A percentile compares a stretch with the other conserved stretches of the same genome.
Conservation (phyloP, 2,797 vertebrate genomes). For the Malurus leucopterus region DNA sequence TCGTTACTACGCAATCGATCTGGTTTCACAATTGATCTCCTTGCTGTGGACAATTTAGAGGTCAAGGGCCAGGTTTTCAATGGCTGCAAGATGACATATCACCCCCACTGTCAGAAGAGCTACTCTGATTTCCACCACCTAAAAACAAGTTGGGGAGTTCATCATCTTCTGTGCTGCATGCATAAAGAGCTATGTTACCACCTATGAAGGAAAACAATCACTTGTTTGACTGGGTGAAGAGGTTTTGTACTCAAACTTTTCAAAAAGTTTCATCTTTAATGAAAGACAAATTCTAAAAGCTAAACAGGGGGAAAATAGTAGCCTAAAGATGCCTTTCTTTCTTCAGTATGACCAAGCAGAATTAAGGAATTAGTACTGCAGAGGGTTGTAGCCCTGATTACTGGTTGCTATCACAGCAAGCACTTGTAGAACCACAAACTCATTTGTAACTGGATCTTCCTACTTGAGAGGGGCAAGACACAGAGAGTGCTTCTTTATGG, state of each 20-base stretch:
- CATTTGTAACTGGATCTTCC: background rate
- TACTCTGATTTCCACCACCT: background rate
- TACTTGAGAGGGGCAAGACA: background rate
- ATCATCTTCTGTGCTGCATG: background rate
- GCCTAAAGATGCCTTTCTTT: background rate
- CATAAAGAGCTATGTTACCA: background rate
- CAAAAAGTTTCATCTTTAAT: background rate
- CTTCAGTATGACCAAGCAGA: background rate
- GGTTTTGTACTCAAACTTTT: background rate
- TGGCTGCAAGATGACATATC: background rate
- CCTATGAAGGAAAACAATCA: background rate
- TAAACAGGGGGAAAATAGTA: background rate
- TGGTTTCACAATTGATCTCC: background rate
- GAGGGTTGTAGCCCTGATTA: background rate
- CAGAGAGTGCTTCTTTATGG: rapidly evolving
- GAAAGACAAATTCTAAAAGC: background rate
- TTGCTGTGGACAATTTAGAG: background rate
- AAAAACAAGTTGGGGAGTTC: background rate
- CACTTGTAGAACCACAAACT: background rate
- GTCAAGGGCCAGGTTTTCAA: background rate
- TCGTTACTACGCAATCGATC: background rate
- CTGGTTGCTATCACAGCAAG: background rate
- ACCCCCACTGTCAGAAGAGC: background rate
- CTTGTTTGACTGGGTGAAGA: background rate
- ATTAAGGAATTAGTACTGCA: background rate